These are phyloP conservation scores for Ennomos erosarius DNA, from an alignment of 2,888 invertebrate genomes.

Conservation along the genomic window DNA sequence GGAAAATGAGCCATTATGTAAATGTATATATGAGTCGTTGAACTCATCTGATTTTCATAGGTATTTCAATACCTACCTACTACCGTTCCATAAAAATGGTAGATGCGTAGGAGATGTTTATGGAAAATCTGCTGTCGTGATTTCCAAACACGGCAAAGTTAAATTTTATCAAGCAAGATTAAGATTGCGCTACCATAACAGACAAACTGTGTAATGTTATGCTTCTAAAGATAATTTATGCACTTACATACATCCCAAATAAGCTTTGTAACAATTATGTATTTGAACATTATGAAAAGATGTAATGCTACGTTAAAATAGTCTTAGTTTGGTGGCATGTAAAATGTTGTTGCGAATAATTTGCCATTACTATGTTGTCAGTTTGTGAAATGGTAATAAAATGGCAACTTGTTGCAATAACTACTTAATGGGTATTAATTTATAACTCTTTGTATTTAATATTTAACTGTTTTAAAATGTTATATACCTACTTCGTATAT, in stretches of 20 bases:
- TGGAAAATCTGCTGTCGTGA: constrained; percentile 40
- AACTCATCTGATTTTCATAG: constrained; percentile 54
- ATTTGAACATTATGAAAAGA: constrained; percentile 25
- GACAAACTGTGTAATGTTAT: constrained; percentile 27
- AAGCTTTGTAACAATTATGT: constrained; percentile 24
- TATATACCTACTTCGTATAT: constrained; percentile 2
- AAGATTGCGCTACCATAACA: constrained; percentile 37
- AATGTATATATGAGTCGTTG: constrained; percentile 53
- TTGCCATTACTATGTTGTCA: constrained; percentile 63
- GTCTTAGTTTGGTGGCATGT: constrained; percentile 51
- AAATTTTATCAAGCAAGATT: constrained; percentile 44
- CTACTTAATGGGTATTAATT: constrained; percentile 60
- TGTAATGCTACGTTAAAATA: constrained; percentile 9
- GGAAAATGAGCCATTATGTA: constrained; percentile 34
- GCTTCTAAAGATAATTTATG: constrained; percentile 12
- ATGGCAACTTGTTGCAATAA: constrained; percentile 81
- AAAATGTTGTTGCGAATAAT: constrained; percentile 74
- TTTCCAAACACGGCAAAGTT: constrained; percentile 40
- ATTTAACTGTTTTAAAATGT: not conserved
- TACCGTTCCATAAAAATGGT: constrained; percentile 52
- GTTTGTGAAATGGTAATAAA: constrained; percentile 39
- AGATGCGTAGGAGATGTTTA: constrained; percentile 54
- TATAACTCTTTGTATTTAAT: constrained; percentile 35
- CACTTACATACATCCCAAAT: constrained; percentile 17
- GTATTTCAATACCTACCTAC: constrained; percentile 32